Conservation (phyloP, 2,797 vertebrate genomes). For the Phoebastria nigripes region DNA sequence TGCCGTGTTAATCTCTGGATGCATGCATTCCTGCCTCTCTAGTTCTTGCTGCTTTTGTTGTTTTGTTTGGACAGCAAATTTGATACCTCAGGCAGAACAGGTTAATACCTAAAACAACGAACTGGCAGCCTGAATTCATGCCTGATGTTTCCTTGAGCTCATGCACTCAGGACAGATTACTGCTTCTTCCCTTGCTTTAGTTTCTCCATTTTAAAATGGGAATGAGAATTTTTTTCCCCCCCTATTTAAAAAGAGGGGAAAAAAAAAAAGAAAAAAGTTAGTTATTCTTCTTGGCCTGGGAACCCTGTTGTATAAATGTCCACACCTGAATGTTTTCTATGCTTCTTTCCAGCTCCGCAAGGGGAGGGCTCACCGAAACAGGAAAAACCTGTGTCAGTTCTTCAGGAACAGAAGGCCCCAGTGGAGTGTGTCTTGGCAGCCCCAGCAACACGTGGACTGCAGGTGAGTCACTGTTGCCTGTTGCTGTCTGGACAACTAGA, state of each 20-base stretch:
- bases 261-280: too few relatives aligned
- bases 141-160: not conserved
- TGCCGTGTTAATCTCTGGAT: rapidly evolving
- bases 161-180: not conserved
- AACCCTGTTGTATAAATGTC: not conserved
- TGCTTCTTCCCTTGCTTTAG: not conserved
- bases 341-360: conserved; percentile 48
- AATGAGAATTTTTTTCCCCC: not conserved
- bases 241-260: not conserved
- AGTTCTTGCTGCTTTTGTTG: not conserved
- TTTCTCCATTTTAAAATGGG: not conserved
- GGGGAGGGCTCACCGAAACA: not conserved
- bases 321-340: not conserved
- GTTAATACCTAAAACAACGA: not conserved
- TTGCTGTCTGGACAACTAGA: not conserved
- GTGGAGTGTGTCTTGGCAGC: conserved; percentile 2
- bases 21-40: not conserved
- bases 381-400: conserved; percentile 43
- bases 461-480: conserved; percentile 61
- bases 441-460: conserved; percentile 26
- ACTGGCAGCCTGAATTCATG: not conserved
- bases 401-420: conserved; percentile 16
- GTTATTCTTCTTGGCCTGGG: not conserved
- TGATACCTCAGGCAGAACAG: not conserved
- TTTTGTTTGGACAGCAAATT: not conserved